Percentiles rank a stretch among this genome's conserved stretches.
phyloP scores from a whole-genome alignment of 1,140 invertebrate genomes.

The Drosophila repleta region DNA sequence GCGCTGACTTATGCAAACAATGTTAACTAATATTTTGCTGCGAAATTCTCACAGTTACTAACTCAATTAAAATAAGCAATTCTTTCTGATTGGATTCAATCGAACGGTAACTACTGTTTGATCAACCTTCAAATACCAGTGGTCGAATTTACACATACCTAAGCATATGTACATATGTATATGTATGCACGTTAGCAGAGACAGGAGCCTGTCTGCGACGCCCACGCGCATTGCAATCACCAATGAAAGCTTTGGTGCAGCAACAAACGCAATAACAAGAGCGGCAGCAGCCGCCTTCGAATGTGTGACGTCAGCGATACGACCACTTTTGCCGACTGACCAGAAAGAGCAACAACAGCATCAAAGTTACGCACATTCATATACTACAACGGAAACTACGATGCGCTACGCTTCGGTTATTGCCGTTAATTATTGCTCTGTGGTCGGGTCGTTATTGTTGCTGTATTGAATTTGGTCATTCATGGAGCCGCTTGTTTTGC shows the following conservation, averaged over 20 bases:
- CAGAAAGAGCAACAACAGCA: constrained; percentile 33
- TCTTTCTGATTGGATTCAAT: too few relatives aligned
- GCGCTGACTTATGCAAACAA: constrained; percentile 10
- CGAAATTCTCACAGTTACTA: background rate
- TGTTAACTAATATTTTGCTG: constrained; percentile 4
- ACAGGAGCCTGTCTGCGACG: constrained; percentile 54
- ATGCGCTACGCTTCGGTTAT: constrained; percentile 78
- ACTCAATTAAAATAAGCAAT: too few relatives aligned
- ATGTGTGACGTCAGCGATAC: constrained; percentile 68
- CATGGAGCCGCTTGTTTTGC: constrained; percentile 57
- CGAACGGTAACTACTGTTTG: too few relatives aligned
- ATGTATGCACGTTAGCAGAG: constrained; percentile 24
- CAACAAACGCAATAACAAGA: constrained; percentile 11
- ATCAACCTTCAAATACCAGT: background rate
- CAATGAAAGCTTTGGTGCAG: constrained; percentile 55
- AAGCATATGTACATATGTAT: constrained; percentile 32
- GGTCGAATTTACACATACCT: too few relatives aligned
- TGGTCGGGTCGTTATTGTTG: constrained; percentile 40
- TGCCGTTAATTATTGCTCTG: constrained; percentile 72
- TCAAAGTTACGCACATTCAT: constrained; percentile 29
- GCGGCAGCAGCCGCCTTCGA: constrained; percentile 31
- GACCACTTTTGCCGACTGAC: constrained; percentile 63
- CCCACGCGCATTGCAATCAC: constrained; percentile 64
- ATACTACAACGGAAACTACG: constrained; percentile 73
- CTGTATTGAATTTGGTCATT: constrained; percentile 72